Conservation (phyloP, 2,888 invertebrate genomes). For the Tetropium fuscum region DNA sequence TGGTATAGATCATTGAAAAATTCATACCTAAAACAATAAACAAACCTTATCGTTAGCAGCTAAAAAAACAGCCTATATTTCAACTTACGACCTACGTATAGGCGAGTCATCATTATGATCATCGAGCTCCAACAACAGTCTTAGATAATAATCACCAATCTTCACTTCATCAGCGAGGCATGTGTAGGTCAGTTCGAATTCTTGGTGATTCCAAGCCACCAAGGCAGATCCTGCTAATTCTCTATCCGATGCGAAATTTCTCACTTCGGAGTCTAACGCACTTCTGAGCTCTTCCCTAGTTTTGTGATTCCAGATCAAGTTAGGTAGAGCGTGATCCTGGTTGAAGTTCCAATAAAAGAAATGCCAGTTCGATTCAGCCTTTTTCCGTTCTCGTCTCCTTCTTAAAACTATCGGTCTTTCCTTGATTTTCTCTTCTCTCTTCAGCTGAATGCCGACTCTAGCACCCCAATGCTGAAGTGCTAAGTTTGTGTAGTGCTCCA, state of each 20-base stretch:
- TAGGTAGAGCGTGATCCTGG: slow-evolving; percentile 93
- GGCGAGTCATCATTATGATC: slow-evolving; percentile 82
- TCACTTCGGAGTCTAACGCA: slow-evolving; percentile 92
- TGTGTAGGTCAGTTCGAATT: slow-evolving; percentile 95
- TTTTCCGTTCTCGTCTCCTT: slow-evolving; percentile 88
- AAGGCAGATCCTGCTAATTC: slow-evolving; percentile 85
- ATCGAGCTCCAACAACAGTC: slow-evolving; percentile 92
- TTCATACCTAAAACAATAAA: slow-evolving; percentile 76
- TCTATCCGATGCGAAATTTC: slow-evolving; percentile 89
- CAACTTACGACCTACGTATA: slow-evolving; percentile 89
- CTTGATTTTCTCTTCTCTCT: slow-evolving; percentile 72
- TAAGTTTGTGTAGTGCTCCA: slow-evolving; percentile 76
- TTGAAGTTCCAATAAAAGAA: slow-evolving; percentile 96
- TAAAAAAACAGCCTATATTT: not conserved
- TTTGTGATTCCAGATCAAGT: slow-evolving; percentile 99
- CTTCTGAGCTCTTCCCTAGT: slow-evolving; percentile 95
- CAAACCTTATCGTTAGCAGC: not conserved
- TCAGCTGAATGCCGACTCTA: slow-evolving; percentile 69
- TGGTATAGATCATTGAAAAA: slow-evolving; percentile 99
- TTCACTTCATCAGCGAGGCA: slow-evolving; percentile 96
- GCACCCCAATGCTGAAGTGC: slow-evolving; percentile 81
- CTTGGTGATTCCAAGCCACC: slow-evolving; percentile 98
- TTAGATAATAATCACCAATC: slow-evolving; percentile 98
- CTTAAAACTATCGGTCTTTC: slow-evolving; percentile 92
- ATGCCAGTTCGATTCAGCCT: slow-evolving; percentile 90